Conservation (phyloP, 2,113 vertebrate species). For the Antechinus stuartii region DNA sequence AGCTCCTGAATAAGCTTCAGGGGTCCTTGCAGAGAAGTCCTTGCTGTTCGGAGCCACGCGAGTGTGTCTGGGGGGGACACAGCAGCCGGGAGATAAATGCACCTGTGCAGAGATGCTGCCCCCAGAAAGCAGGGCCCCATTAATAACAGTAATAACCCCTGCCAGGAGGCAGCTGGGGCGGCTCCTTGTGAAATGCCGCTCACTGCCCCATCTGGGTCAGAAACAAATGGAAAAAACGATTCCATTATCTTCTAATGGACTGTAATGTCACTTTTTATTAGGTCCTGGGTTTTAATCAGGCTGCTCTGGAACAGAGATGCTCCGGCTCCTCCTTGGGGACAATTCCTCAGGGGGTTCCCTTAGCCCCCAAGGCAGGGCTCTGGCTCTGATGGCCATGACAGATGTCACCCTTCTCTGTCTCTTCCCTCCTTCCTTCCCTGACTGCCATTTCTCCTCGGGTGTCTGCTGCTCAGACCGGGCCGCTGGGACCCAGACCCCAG, state of each 20-base stretch:
- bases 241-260: constrained; percentile 68
- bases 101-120: constrained; percentile 64
- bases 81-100: constrained; percentile 76
- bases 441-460: neutral
- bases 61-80: constrained; percentile 12
- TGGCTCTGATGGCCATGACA: neutral
- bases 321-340: neutral
- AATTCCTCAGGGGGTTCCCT: neutral
- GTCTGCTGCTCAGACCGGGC: neutral
- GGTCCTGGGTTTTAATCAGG: constrained; percentile 30
- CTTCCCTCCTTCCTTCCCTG: neutral
- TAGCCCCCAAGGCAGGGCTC: neutral
- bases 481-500: neutral
- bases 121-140: constrained; percentile 60
- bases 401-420: neutral
- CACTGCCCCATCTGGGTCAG: constrained; percentile 45
- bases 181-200: constrained; percentile 65
- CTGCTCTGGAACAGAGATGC: neutral
- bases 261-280: constrained; percentile 42
- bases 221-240: constrained; percentile 28
- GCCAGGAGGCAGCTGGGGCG: constrained; percentile 68
- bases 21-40: neutral
- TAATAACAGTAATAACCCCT: constrained; percentile 78
- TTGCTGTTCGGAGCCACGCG: neutral
- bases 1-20: neutral